A percentile compares a stretch with the other conserved stretches of the same genome.
Conservation (phyloP, 2,113 vertebrate species). For the Hiodon alosoides region DNA sequence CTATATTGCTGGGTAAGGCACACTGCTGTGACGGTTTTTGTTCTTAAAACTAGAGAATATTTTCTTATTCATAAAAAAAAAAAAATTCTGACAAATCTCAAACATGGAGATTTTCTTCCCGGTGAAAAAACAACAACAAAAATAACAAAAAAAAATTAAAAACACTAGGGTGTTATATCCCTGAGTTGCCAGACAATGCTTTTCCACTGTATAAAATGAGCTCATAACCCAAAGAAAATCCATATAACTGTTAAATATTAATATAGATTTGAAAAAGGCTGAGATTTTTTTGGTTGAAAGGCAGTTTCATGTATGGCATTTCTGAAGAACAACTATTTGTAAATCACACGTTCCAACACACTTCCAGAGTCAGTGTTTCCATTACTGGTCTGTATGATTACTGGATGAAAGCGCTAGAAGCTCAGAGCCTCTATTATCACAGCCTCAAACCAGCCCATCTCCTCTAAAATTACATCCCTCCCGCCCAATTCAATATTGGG, state of each 20-base stretch:
- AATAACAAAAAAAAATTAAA: constrained; percentile 31
- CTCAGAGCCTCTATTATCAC: background rate
- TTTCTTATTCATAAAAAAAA: constrained; percentile 8
- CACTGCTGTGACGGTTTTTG: constrained; percentile 49
- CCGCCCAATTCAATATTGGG: background rate
- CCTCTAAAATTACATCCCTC: background rate
- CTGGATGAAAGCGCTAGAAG: background rate
- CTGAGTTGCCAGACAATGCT: constrained; percentile 58
- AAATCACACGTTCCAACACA: background rate
- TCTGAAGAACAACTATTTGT: background rate
- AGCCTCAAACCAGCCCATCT: background rate
- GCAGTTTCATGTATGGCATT: constrained; percentile 30
- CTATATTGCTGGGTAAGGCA: constrained; percentile 46
- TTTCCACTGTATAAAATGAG: constrained; percentile 48
- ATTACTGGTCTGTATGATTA: background rate
- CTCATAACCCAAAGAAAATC: constrained; percentile 28
- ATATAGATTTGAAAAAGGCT: constrained; percentile 51
- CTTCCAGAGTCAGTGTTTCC: background rate
- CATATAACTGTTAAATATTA: constrained; percentile 55
- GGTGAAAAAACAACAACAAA: constrained; percentile 10
- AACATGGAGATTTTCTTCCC: background rate
- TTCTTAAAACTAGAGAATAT: constrained; percentile 32
- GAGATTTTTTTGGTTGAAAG: constrained; percentile 32
- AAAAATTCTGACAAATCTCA: constrained; percentile 11
- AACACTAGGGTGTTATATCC: constrained; percentile 53